Base-by-base conservation (phyloP, 2,797 vertebrate species). In the Brachymystax lenok region DNA sequence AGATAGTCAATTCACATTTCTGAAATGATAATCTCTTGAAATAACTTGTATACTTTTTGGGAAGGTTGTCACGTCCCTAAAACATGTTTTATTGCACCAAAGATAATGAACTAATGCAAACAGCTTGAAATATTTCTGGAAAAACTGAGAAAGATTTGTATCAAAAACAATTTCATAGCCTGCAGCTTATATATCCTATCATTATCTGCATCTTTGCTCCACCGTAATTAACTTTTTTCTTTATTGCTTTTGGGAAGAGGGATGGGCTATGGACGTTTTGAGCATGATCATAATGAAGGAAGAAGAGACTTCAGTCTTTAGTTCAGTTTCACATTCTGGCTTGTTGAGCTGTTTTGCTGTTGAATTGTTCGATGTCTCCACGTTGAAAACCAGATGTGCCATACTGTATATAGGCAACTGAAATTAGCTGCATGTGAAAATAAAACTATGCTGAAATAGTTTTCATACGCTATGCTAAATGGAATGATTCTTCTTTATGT, bases 181-280 rank as follows among this genome's bases (percentile, higher is more conserved):
- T 88, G 81, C 87, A 91, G 91, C 87, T 52, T 82, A 83, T 88
- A 69, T 82, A 86, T 92, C 92, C 93, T 93, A 90, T 94, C 89
- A 94, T 94, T 93, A 94, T 92, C 92, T 92, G 85, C 91, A 92
- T 93, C 91, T 91, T 89, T 91, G 73, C 88, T 87, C 85, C 78
- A 85, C 88, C 88, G 79, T 94, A 93, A 94, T 94, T 93, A 92
- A 78, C 77, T 86, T 91, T 86, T 90, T 91, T 82, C 90, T 92
- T 93, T 91, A 93, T 93, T 93, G 90, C 89, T 91, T 91, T 94
- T 92, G 91, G 92, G 92, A 92, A 93, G 86, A 85, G 80, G 86
- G 86, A 82, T 84, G 74, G 80, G 84, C 85, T 78, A 87, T 89
- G 87, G 89, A 90, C 91, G 89, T 91, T 93, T 92, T 87, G 82